Percentiles rank a stretch among this genome's conserved stretches.
Evolutionary conservation across 1,140 invertebrate genomes (phyloP).

Genomic region (Hyles vespertilio): DNA sequence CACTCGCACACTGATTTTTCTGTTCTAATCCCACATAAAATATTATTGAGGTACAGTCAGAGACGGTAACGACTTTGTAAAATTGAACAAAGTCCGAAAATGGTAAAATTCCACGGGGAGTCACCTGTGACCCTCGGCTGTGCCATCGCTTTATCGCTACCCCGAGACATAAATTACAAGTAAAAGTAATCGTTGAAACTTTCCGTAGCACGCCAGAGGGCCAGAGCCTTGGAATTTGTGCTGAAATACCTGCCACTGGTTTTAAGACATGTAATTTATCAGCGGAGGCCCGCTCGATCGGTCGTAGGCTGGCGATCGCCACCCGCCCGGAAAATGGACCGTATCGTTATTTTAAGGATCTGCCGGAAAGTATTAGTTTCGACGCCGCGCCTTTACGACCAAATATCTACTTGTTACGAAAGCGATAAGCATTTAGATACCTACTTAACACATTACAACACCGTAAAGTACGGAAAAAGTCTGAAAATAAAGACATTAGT

Average conservation of each 20-base stretch:
- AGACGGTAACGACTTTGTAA: constrained; percentile 6
- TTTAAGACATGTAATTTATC: constrained; percentile 71
- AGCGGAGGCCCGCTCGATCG: constrained; percentile 41
- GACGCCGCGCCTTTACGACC: constrained; percentile 10
- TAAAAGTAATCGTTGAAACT: constrained; percentile 68
- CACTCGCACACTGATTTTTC: not conserved
- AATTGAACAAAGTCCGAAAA: constrained; percentile 19
- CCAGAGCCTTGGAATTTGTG: constrained; percentile 50
- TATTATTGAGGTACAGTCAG: not conserved
- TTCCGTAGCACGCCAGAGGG: constrained; percentile 43
- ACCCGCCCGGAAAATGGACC: constrained; percentile 40
- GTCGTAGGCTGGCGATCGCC: constrained; percentile 32
- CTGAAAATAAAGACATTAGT: constrained; percentile 42
- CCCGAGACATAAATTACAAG: constrained; percentile 62
- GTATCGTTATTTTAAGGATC: constrained; percentile 42
- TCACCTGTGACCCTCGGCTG: constrained; percentile 48
- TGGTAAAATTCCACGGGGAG: constrained; percentile 27
- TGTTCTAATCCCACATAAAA: not conserved
- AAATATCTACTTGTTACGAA: constrained; percentile 18
- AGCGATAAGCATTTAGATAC: constrained; percentile 22
- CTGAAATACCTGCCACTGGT: constrained; percentile 64
- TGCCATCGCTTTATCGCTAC: constrained; percentile 49
- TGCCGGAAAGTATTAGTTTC: constrained; percentile 24
- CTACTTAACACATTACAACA: constrained; percentile 19
- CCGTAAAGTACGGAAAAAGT: not conserved